Percentiles rank a stretch among this genome's conserved stretches.
Conservation (phyloP, 2,888 invertebrate genomes). For the Euphydryas editha region DNA sequence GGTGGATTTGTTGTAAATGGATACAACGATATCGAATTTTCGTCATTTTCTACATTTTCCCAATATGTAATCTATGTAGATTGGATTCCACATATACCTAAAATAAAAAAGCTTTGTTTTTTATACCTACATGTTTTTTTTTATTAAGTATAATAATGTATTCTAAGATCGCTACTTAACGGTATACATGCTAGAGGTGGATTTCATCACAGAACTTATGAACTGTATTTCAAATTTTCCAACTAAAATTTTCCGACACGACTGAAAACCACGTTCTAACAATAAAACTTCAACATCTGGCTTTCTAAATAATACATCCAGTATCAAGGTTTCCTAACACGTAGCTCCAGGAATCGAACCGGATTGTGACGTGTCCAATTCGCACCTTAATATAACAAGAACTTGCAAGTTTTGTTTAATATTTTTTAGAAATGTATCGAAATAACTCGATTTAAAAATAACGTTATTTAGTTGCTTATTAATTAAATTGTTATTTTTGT, state of each 20-base stretch:
- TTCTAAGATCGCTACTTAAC: too few relatives aligned
- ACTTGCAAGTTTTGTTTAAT: background rate
- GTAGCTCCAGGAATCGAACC: conserved; percentile 5
- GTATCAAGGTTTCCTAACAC: conserved; percentile 16
- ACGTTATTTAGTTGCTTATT: too few relatives aligned
- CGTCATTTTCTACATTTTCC: conserved; percentile 6
- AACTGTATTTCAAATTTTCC: background rate
- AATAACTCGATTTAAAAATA: too few relatives aligned
- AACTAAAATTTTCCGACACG: background rate
- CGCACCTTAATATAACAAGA: background rate
- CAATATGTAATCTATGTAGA: background rate
- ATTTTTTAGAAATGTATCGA: too few relatives aligned
- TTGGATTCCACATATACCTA: background rate
- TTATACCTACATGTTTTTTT: background rate
- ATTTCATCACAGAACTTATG: background rate
- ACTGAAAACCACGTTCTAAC: conserved; percentile 5
- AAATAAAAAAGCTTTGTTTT: too few relatives aligned
- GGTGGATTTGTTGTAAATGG: conserved; percentile 33
- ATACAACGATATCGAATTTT: conserved; percentile 11
- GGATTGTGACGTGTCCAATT: background rate
- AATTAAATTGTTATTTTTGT: too few relatives aligned
- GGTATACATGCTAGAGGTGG: background rate
- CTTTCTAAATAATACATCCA: conserved; percentile 6
- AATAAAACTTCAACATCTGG: conserved; percentile 6
- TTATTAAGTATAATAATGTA: too few relatives aligned